A percentile compares a stretch with the other conserved stretches of the same genome.
Evolutionary conservation across 2,888 invertebrate species (phyloP).

Genomic region (Agrotis ipsilon): DNA sequence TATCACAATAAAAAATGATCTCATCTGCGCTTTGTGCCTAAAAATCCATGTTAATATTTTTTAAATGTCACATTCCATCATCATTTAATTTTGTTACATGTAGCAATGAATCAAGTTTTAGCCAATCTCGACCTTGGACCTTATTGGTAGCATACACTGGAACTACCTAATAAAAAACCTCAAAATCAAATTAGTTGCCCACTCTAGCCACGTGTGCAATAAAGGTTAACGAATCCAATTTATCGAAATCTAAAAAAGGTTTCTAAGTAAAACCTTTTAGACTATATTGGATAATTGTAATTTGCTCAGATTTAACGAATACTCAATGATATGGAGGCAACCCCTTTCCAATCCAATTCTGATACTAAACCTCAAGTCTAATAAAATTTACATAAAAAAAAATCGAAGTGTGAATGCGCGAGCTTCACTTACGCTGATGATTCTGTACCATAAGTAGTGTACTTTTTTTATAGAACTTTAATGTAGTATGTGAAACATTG

Average conservation of each 20-base stretch:
- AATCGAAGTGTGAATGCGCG: conserved; percentile 45
- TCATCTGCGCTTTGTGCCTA: too few relatives aligned
- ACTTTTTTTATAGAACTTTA: too few relatives aligned
- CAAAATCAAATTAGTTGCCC: conserved; percentile 7
- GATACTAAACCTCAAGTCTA: conserved; percentile 54
- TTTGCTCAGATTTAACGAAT: conserved; percentile 45
- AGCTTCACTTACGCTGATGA: conserved; percentile 30
- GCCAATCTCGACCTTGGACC: background rate
- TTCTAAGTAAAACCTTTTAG: conserved; percentile 55
- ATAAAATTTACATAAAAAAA: conserved; percentile 68
- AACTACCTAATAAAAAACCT: conserved; percentile 12
- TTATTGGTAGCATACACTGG: too few relatives aligned
- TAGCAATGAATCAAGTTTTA: background rate
- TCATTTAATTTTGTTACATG: background rate
- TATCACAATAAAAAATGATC: too few relatives aligned
- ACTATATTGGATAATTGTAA: conserved; percentile 59
- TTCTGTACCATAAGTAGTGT: conserved; percentile 39
- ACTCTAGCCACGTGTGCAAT: conserved; percentile 3
- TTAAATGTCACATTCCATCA: too few relatives aligned
- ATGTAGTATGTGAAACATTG: too few relatives aligned
- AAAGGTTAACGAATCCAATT: conserved; percentile 37
- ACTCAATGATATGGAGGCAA: conserved; percentile 34
- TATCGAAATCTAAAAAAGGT: conserved; percentile 16
- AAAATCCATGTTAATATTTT: too few relatives aligned
- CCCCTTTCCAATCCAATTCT: conserved; percentile 61